These are phyloP conservation scores for Oryzias dopingdopingensis DNA, from an alignment of 2,797 vertebrate species.

Conservation along the genomic window DNA sequence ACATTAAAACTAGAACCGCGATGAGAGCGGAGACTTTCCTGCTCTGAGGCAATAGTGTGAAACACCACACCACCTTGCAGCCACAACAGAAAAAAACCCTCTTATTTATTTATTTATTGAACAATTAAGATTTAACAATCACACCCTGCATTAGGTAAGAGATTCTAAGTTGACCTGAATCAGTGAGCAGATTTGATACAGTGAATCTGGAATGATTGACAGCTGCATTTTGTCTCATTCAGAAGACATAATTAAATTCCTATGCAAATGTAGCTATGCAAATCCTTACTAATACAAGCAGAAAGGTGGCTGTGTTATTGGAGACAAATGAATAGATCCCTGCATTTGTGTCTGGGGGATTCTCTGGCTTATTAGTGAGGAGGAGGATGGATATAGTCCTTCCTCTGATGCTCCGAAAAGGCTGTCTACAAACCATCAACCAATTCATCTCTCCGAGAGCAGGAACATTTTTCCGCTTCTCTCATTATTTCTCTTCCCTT, in stretches of 20 bases:
- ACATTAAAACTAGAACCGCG: too few relatives aligned
- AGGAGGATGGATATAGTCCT: conserved; percentile 66
- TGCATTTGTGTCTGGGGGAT: conserved; percentile 67
- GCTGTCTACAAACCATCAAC: conserved; percentile 71
- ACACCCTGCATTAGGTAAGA: background rate
- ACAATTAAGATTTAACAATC: conserved; percentile 4
- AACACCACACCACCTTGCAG: background rate
- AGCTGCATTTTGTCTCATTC: conserved; percentile 58
- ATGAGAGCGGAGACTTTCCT: too few relatives aligned
- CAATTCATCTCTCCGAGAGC: conserved; percentile 68
- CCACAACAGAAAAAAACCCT: too few relatives aligned
- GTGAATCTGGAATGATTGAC: conserved; percentile 64
- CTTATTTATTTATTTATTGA: conserved; percentile 3
- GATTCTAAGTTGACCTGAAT: conserved; percentile 11
- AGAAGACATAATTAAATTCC: conserved; percentile 69
- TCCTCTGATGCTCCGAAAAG: conserved; percentile 65
- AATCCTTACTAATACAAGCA: conserved; percentile 67
- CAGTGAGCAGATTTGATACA: conserved; percentile 16
- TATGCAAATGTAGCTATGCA: conserved; percentile 72
- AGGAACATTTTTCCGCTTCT: conserved; percentile 60
- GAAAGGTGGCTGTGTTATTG: conserved; percentile 68
- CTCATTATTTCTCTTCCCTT: conserved; percentile 68
- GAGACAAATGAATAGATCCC: conserved; percentile 71
- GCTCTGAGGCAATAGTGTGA: too few relatives aligned
- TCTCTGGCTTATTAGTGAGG: conserved; percentile 72